Evolutionary conservation across 2,113 vertebrate genomes (phyloP), one percentile per base, ranked within the genome.

Genomic region (Menura novaehollandiae): DNA sequence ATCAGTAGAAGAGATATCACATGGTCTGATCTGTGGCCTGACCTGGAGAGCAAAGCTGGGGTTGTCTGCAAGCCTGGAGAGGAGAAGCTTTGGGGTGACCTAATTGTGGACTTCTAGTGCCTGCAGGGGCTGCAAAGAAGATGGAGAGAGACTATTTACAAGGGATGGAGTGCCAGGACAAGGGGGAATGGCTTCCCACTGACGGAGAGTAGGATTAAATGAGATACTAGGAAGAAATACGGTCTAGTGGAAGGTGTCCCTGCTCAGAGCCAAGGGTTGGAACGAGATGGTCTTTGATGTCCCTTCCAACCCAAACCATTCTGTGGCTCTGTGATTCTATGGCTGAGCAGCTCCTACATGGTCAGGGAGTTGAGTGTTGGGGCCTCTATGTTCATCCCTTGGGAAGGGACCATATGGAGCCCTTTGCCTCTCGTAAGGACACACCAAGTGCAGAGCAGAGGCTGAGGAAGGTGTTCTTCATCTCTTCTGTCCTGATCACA

Each of bases 351-450:
- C 7, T 41, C 28, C 46, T 3, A 11, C 3, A 1, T 6, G 18
- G 10, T 58, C 33, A 0, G 39, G 12, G 32, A 69, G 23, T 1
- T 73, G 43, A 44, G 20, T 26, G 14, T 5, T 88, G 71, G 91
- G n/a, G 2, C 30, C 35, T 46, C 0, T 17, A 2, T 20, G 35
- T 21, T 52, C 15, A 47, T 43, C 58, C 58, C 35, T 32, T 5
- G 2, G 22, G 60, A 79, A 23, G 1, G 5, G n/a, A 9, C 17
- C 0, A 0, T 10, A 1, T 0, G 3, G 37, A 51, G 7, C 13
- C 15, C 23, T 51, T 59, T 41, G 58, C 26, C 80, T 27, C 51
- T 47, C 21, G 0, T 15, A 13, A 52, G 68, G 33, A 14, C 35
- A 32, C 17, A 12, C 27, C 7, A 33, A 64, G 22, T 23, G 15